Base-by-base conservation (phyloP, 2,797 vertebrate species). In the Carapus acus region DNA sequence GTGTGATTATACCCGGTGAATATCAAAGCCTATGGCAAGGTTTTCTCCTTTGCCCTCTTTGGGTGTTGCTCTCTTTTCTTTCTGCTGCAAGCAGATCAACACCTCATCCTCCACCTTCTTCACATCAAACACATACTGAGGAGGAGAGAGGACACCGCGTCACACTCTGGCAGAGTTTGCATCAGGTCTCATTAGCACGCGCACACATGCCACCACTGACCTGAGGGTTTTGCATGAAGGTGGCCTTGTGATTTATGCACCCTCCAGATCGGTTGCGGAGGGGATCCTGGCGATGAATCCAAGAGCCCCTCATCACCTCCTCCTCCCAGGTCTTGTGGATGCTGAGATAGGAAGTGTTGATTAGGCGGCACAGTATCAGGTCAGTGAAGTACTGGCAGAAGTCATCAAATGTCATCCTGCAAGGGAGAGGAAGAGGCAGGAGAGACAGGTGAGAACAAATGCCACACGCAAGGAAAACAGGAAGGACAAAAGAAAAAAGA, bases 251-350 rank as follows among this genome's bases (percentile, higher is more conserved):
- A 58, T 99, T 99, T 82, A 95, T 85, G 70, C 96, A 99, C 72
- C 96, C 96, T 18, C 96, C 96, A 0, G 88, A 83, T 7, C 95
- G 91, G 86, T 96, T 98, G 43, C 82, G 87, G 34, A 88, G 72
- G 0, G 93, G 93, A 65, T 98, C 91, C 8, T 86, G 91, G 0
- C 88, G 88, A 33, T 69, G 85, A 0, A 71, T 69, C 96, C 96
- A 99, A 0, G 87, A 83, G 0, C 94, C 91, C 0, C 38, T 83
- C 60, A 94, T 85, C 78, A 91, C 91, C 39, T 89, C 90, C 80
- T 99, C 95, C 77, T 99, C 96, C 96, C 95, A 99, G 3, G 96
- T 99, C 80, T 99, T 99, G 67, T 99, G 94, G 85, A 99, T 91
- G 87, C 94, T 99, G 84, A 99, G 84, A 80, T 94, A 90, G 29